phyloP scores from a whole-genome alignment of 1,140 invertebrate genomes.

The Delia radicum region DNA sequence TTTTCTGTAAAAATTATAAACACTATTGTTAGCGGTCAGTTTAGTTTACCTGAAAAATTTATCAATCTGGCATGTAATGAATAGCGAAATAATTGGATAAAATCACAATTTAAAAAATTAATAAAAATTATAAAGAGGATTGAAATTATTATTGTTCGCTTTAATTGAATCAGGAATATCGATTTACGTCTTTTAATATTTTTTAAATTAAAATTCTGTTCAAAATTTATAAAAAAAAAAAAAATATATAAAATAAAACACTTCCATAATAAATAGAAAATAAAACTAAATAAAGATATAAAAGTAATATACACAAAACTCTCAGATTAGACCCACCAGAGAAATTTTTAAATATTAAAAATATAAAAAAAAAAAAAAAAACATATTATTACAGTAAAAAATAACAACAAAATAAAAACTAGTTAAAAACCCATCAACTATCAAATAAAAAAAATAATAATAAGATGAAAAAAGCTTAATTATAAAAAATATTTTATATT shows the following conservation, averaged over 20 bases:
- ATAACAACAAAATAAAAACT: slow-evolving; percentile 1
- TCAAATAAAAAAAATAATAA: slow-evolving; percentile 11
- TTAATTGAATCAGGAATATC: no score
- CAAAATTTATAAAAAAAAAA: background rate
- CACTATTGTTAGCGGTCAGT: no score
- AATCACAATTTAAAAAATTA: no score
- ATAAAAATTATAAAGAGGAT: no score
- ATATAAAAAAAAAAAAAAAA: background rate
- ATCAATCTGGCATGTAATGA: no score
- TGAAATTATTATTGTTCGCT: no score
- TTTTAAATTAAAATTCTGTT: background rate
- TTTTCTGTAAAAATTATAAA: no score
- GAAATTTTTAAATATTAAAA: slow-evolving; percentile 27
- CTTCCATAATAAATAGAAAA: slow-evolving; percentile 18
- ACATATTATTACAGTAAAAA: background rate
- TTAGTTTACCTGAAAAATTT: no score
- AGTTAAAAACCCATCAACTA: slow-evolving; percentile 10
- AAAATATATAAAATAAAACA: slow-evolving; percentile 9
- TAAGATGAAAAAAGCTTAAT: background rate
- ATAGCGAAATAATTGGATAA: no score
- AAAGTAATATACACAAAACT: slow-evolving; percentile 24
- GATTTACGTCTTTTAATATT: no score
- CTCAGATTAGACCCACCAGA: slow-evolving; percentile 32
- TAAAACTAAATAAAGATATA: slow-evolving; percentile 6
- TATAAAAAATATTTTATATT: background rate